phyloP scores from a whole-genome alignment of 2,113 vertebrate species.

The Triplophysa dalaica region DNA sequence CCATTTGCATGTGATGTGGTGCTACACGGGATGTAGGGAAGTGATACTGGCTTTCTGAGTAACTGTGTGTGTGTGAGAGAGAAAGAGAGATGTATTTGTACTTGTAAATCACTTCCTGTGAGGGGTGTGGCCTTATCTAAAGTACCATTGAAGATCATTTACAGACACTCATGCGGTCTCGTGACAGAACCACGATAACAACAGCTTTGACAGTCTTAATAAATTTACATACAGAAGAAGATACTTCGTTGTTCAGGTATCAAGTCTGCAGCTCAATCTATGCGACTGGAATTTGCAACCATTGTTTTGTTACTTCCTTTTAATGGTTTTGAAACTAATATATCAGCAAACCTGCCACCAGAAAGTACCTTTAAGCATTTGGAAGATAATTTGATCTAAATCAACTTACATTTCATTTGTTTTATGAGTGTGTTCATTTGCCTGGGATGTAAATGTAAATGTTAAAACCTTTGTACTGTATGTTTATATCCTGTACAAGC shows the following conservation, averaged over 20 bases:
- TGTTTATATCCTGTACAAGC: no score
- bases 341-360: no score
- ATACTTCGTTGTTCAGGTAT: not conserved
- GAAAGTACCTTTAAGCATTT: no score
- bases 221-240: no score
- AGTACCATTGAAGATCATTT: constrained; percentile 28
- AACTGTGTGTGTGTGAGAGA: not conserved
- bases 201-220: no score
- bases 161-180: not conserved
- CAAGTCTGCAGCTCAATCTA: not conserved
- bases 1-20: constrained; percentile 68
- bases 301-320: not conserved
- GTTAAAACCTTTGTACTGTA: no score
- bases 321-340: no score
- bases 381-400: no score
- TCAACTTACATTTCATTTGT: no score
- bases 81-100: not conserved
- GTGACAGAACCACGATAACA: not conserved
- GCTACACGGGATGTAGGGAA: not conserved
- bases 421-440: no score
- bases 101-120: constrained; percentile 14
- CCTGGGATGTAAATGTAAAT: no score
- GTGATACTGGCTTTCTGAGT: not conserved
- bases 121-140: constrained; percentile 44
- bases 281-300: not conserved